Percentiles rank a stretch among this genome's conserved stretches.
These are phyloP conservation scores for Sipha flava DNA, from an alignment of 1,140 invertebrate species.

Conservation along the genomic window DNA sequence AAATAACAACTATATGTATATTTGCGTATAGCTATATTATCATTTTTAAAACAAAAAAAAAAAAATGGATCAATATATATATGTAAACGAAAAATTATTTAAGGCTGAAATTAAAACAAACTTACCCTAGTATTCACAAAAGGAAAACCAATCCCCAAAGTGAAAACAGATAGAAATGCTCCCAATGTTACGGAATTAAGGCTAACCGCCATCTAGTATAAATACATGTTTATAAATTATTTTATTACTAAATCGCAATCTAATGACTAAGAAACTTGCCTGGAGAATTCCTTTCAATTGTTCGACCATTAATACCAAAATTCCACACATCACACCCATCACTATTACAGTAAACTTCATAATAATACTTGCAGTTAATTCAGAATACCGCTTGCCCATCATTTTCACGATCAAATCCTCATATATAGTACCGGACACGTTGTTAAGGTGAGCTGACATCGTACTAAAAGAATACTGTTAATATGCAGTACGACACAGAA, in stretches of 20 bases:
- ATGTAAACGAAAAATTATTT: too few relatives aligned
- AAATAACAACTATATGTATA: background rate
- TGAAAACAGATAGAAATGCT: constrained; percentile 72
- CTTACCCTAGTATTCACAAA: constrained; percentile 67
- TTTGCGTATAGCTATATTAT: too few relatives aligned
- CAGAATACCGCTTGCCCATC: constrained; percentile 44
- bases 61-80: too few relatives aligned
- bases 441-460: constrained; percentile 56
- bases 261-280: constrained; percentile 38
- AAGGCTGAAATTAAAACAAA: constrained; percentile 6
- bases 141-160: constrained; percentile 78
- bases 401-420: constrained; percentile 53
- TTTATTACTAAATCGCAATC: background rate
- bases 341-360: constrained; percentile 53
- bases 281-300: constrained; percentile 52
- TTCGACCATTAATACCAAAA: constrained; percentile 53
- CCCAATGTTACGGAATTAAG: constrained; percentile 83
- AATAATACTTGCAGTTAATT: constrained; percentile 45
- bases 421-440: constrained; percentile 57
- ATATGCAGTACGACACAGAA: too few relatives aligned
- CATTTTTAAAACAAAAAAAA: too few relatives aligned
- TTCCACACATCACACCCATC: constrained; percentile 51
- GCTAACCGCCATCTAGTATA: constrained; percentile 61
- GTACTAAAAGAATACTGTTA: constrained; percentile 50
- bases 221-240: constrained; percentile 5